Conservation (phyloP, 2,888 invertebrate species). For the Nowickia ferox region DNA sequence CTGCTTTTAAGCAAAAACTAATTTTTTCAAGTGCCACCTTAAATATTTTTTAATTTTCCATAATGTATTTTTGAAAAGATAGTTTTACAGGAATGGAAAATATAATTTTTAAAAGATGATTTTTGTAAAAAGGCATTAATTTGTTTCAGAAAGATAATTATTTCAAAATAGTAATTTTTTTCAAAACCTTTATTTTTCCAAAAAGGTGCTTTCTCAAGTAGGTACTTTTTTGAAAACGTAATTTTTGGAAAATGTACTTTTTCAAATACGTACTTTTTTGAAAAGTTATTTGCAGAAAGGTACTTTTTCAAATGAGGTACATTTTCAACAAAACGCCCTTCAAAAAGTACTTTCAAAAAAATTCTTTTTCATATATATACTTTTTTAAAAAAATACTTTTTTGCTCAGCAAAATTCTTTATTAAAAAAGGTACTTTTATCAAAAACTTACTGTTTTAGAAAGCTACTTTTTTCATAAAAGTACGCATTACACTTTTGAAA, state of each 20-base stretch:
- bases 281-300: neutral
- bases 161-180: too few species aligned
- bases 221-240: neutral
- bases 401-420: neutral
- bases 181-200: too few species aligned
- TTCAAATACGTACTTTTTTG: neutral
- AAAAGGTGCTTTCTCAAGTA: neutral
- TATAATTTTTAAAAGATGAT: too few species aligned
- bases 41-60: too few species aligned
- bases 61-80: too few species aligned
- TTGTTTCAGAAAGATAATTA: too few species aligned
- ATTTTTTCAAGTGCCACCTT: too few species aligned
- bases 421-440: neutral
- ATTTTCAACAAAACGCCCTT: neutral
- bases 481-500: too few species aligned
- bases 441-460: neutral
- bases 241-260: neutral
- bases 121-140: too few species aligned
- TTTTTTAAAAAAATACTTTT: neutral
- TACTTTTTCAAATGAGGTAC: neutral
- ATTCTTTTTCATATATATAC: neutral
- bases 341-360: neutral
- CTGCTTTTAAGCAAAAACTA: too few species aligned
- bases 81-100: too few species aligned
- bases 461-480: neutral